These are phyloP conservation scores for Calephelis nemesis DNA, from an alignment of 1,140 invertebrate species.

Conservation along the genomic window DNA sequence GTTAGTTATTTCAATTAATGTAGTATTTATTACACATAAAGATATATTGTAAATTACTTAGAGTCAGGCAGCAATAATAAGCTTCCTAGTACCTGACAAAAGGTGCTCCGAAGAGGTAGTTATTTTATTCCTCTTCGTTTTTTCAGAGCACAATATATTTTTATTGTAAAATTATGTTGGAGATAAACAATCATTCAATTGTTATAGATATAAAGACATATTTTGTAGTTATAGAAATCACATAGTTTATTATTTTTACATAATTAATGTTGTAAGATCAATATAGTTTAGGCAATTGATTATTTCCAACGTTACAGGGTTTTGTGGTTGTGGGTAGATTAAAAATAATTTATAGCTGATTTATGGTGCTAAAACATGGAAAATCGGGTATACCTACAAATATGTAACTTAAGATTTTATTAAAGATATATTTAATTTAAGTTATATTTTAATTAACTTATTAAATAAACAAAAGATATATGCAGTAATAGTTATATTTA, in stretches of 20 bases:
- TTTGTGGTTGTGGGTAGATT: conserved; percentile 49
- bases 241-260: background rate
- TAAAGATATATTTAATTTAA: background rate
- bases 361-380: conserved; percentile 49
- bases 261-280: background rate
- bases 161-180: conserved; percentile 33
- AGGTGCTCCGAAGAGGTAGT: conserved; percentile 57
- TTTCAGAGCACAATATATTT: conserved; percentile 34
- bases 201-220: background rate
- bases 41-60: conserved; percentile 15
- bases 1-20: background rate
- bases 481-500: background rate
- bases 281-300: conserved; percentile 30
- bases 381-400: conserved; percentile 44
- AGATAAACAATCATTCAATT: conserved; percentile 31
- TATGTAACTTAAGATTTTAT: background rate
- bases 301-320: conserved; percentile 49
- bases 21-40: conserved; percentile 7
- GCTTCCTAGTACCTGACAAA: conserved; percentile 75
- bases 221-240: conserved; percentile 1
- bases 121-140: conserved; percentile 44
- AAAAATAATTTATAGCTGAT: conserved; percentile 45
- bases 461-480: background rate
- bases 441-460: background rate
- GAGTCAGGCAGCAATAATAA: conserved; percentile 65